phyloP scores from a whole-genome alignment of 1,140 invertebrate species.

The Drosophila hydei region DNA sequence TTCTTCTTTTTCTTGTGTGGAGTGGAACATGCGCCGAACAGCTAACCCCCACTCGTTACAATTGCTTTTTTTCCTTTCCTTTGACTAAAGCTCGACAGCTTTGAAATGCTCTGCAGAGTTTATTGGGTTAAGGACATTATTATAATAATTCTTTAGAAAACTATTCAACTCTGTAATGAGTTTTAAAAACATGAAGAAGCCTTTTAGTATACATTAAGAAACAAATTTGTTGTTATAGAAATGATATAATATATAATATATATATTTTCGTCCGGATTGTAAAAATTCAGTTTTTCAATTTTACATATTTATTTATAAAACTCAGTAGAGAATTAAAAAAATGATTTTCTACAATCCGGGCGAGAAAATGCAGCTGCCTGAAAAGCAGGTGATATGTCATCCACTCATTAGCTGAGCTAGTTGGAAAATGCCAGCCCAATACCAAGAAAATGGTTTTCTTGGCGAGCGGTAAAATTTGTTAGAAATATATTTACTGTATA shows the following conservation, averaged over 20 bases:
- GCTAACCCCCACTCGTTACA: constrained; percentile 9
- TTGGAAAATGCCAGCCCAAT: not conserved
- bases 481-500: too few relatives aligned
- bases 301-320: too few relatives aligned
- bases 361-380: constrained; percentile 9
- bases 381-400: constrained; percentile 4
- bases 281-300: too few relatives aligned
- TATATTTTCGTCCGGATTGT: too few relatives aligned
- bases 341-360: not conserved
- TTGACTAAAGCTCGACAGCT: not conserved
- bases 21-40: constrained; percentile 21
- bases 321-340: not conserved
- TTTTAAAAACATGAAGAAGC: not conserved
- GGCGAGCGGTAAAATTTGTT: not conserved
- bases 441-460: constrained; percentile 1
- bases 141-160: not conserved
- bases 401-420: constrained; percentile 5
- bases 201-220: not conserved
- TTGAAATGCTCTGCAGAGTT: not conserved
- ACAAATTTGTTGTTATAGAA: too few relatives aligned
- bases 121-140: constrained; percentile 4
- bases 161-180: not conserved
- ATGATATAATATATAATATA: too few relatives aligned
- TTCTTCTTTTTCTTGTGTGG: constrained; percentile 5
- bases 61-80: not conserved